Evolutionary conservation across 2,797 vertebrate genomes (phyloP), one percentile per base, ranked within the genome.

Genomic region (Synanceia verrucosa): DNA sequence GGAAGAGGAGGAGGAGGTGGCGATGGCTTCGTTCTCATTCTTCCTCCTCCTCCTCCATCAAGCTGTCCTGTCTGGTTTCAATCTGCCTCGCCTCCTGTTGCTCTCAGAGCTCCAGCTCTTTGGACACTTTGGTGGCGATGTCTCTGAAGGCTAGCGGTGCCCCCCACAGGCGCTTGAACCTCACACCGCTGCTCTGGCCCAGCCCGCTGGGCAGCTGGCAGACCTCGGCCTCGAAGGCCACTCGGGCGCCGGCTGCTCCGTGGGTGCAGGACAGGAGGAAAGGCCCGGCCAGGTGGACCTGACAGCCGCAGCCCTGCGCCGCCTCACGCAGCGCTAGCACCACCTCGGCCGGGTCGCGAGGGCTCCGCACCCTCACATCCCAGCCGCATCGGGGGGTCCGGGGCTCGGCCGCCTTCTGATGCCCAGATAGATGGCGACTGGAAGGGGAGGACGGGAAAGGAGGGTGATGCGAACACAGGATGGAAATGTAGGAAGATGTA

Each of bases 401-500:
- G 95, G 97, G 95, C 95, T 96, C 87, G 93, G 95, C 84, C 95
- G 96, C 94, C 95, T 95, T 90, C 94, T 96, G 95, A 98, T 97
- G 90, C 97, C 96, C 95, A 97, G 95, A 93, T 98, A 98, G 89
- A 98, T 97, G 93, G 97, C 97, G 92, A 97, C 97, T 97, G 86
- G 12, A 69, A 34, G 51, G 0, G 24, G 59, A 2, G 4, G 33
- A 1, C 39, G 21, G 10, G 65, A 9, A 13, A 14, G 33, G 9
- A 0, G 39, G 44, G 28, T 0, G 51, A 62, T 50, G 70, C 13
- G 31, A 18, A 43, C 5, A 34, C 41, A 24, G 9, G 33, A 60
- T 5, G 37, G 29, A 47, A 47, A 47, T 13, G 58, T n/a, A 12
- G 18, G 33, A 34, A 16, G 10, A 26, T 29, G 58, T 10, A 9